These are phyloP conservation scores for Indri indri DNA, from an alignment of 2,113 vertebrate genomes.

Conservation along the genomic window DNA sequence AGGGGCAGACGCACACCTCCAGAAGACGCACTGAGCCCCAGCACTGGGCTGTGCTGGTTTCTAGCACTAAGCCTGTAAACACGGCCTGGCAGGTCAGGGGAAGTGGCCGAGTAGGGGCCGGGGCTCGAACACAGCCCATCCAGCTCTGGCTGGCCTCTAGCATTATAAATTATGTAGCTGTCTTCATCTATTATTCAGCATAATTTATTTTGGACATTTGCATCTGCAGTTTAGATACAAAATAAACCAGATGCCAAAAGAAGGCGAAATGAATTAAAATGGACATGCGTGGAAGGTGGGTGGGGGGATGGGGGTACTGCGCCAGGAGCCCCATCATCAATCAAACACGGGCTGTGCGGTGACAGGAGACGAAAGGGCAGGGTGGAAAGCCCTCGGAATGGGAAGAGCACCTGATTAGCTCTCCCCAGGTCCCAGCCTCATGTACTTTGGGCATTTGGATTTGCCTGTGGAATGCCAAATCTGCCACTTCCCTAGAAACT, in stretches of 20 bases:
- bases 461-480: background rate
- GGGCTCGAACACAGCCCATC: background rate
- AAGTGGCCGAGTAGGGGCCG: background rate
- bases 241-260: conserved; percentile 61
- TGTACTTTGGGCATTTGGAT: background rate
- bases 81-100: background rate
- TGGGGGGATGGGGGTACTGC: background rate
- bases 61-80: background rate
- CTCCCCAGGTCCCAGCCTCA: fast-evolving
- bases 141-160: conserved; percentile 58
- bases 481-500: background rate
- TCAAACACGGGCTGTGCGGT: conserved; percentile 43
- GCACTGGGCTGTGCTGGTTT: fast-evolving
- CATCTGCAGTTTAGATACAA: conserved; percentile 82
- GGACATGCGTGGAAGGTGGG: background rate
- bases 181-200: conserved; percentile 86
- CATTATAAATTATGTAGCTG: conserved; percentile 83
- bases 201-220: conserved; percentile 85
- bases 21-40: no score
- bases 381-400: conserved; percentile 57
- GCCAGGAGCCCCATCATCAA: conserved; percentile 48
- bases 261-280: conserved; percentile 62
- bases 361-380: conserved; percentile 50
- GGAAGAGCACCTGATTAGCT: background rate
- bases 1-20: background rate